Base-by-base conservation (phyloP, 1,140 invertebrate genomes). In the Pseudobourletiella spinata region DNA sequence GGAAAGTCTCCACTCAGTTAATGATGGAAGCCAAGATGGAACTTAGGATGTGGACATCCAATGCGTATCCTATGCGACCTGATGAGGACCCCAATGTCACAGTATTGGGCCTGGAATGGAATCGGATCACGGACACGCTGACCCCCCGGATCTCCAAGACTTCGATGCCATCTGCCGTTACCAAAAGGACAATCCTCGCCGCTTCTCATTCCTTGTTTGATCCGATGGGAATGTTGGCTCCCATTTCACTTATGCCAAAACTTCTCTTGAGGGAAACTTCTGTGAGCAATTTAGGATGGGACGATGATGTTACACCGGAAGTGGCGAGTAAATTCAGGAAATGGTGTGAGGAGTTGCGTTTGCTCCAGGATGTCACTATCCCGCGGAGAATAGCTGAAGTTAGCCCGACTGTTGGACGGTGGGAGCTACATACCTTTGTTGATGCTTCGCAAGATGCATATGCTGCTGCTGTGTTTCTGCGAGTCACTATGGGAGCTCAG, bases 381-480 rank as follows among this genome's bases (percentile, higher is more conserved):
- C 65, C 71, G 16, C 50, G 71, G 62, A 61, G 59, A 14, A 58
- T 67, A 30, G 44, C 44, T 29, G 56, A 30, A 20, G 50, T 29
- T 22, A 39, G 15, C 16, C 2, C 6, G 18, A 2, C n/a, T 11
- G 24, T 56, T 59, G 39, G 16, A 1, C 3, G 64, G 30, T 43
- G 28, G 11, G 22, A 70, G 60, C 46, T 71, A 44, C 74, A 74
- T 29, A 63, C 69, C 1, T 76, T 74, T 62, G 70, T 68, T 43
- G 74, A 76, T 64, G 74, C 73, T 4, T 73, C 69, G 30, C 44
- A 70, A 55, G 59, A 50, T 14, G 71, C 67, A 8, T 76, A 73
- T 57, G 74, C 66, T 8, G 70, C 71, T 15, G 70, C 54, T 16
- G 43, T 71, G 1, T 77, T 74, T 65, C n/a, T 72, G 28, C 61